phyloP scores from a whole-genome alignment of 2,888 invertebrate species.

The Leptopilina syphax region DNA sequence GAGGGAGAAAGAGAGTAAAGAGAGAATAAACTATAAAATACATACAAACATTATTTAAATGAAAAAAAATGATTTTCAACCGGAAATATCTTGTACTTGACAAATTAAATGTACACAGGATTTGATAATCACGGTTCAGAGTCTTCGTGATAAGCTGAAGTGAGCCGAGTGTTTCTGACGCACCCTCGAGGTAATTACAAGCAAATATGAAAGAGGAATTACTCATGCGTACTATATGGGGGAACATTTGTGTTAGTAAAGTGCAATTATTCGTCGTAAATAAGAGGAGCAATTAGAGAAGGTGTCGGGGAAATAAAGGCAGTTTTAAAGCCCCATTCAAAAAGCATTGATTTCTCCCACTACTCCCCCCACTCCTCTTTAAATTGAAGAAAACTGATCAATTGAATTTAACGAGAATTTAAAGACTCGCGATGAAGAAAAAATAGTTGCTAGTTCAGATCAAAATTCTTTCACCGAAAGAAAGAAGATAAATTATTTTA shows the following conservation, averaged over 20 bases:
- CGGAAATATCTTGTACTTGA: too few species aligned
- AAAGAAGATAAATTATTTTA: too few species aligned
- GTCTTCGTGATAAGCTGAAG: background rate
- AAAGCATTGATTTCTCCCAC: background rate
- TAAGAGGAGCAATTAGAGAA: background rate
- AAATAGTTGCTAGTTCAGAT: too few species aligned
- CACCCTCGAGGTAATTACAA: slow-evolving; percentile 41
- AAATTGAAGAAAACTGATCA: too few species aligned
- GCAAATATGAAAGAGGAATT: slow-evolving; percentile 29
- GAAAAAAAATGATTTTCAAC: too few species aligned
- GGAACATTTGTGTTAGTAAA: background rate
- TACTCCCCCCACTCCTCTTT: background rate
- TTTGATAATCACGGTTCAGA: background rate
- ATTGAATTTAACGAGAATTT: background rate
- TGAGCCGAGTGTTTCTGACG: slow-evolving; percentile 33
- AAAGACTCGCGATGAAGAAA: too few species aligned
- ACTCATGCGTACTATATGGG: slow-evolving; percentile 21
- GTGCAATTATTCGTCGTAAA: slow-evolving; percentile 10
- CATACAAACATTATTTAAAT: too few species aligned
- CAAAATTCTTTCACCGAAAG: too few species aligned
- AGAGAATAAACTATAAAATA: too few species aligned
- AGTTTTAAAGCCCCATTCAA: background rate
- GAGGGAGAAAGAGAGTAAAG: too few species aligned
- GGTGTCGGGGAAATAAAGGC: slow-evolving; percentile 1
- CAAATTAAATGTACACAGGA: background rate